Conservation (phyloP, 2,113 vertebrate genomes). For the Chaetura pelagica region DNA sequence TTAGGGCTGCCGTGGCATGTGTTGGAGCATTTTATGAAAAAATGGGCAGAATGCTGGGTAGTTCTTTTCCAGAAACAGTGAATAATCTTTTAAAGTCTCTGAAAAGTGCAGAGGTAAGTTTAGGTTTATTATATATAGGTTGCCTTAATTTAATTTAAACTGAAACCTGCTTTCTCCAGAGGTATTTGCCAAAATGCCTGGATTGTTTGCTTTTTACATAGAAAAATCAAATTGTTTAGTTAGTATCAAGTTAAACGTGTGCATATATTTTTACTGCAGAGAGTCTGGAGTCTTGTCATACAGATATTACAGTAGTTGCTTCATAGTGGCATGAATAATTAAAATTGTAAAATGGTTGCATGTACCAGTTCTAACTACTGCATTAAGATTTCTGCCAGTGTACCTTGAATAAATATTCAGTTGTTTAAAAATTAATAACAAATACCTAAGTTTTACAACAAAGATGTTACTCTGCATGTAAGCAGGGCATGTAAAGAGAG, state of each 20-base stretch:
- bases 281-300: background rate
- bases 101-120: constrained; percentile 93
- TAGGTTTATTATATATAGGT: background rate
- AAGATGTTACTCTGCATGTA: background rate
- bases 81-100: constrained; percentile 96
- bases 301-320: background rate
- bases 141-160: background rate
- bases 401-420: background rate
- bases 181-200: background rate
- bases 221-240: background rate
- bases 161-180: background rate
- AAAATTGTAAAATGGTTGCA: background rate
- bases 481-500: background rate
- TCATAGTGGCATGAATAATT: background rate
- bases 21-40: constrained; percentile 98
- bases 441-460: background rate
- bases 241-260: background rate
- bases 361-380: background rate
- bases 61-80: constrained; percentile 97
- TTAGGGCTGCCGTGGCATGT: constrained; percentile 94
- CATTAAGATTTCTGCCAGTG: background rate
- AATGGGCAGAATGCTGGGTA: constrained; percentile 98
- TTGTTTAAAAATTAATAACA: background rate
- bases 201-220: background rate
- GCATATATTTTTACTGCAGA: background rate